A percentile compares a stretch with the other conserved stretches of the same genome.
These are phyloP conservation scores for Gymnoscopelus microlampas DNA, from an alignment of 2,797 vertebrate species.

Conservation along the genomic window DNA sequence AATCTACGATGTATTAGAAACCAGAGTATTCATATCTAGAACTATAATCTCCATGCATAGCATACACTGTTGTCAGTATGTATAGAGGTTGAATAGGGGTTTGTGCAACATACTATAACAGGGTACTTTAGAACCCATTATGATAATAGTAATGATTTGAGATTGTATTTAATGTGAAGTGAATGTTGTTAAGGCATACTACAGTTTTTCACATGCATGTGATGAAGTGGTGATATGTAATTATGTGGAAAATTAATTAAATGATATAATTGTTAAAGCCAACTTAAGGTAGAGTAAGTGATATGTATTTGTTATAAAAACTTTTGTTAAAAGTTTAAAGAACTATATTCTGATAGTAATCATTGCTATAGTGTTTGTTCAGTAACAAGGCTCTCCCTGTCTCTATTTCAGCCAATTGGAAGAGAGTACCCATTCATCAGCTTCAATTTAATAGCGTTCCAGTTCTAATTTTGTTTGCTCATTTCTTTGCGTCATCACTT, in stretches of 20 bases:
- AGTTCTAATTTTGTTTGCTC: too few relatives aligned
- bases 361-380: too few relatives aligned
- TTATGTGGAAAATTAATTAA: constrained; percentile 1
- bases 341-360: too few relatives aligned
- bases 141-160: constrained; percentile 12
- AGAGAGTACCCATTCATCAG: too few relatives aligned
- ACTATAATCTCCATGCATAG: constrained; percentile 70
- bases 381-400: too few relatives aligned
- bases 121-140: constrained; percentile 19
- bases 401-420: too few relatives aligned
- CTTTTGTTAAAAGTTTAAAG: too few relatives aligned
- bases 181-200: constrained; percentile 48
- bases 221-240: constrained; percentile 13
- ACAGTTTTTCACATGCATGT: constrained; percentile 43
- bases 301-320: too few relatives aligned
- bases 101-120: constrained; percentile 26
- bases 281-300: neutral
- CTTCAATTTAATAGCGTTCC: too few relatives aligned
- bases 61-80: constrained; percentile 58
- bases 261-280: constrained; percentile 43
- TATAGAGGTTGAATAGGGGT: constrained; percentile 27
- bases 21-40: constrained; percentile 65
- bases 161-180: constrained; percentile 1
- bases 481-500: too few relatives aligned
- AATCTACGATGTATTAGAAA: constrained; percentile 62